A percentile compares a stretch with the other conserved stretches of the same genome.
These are phyloP conservation scores for Gavialis gangeticus DNA, from an alignment of 2,113 vertebrate genomes.

Conservation along the genomic window DNA sequence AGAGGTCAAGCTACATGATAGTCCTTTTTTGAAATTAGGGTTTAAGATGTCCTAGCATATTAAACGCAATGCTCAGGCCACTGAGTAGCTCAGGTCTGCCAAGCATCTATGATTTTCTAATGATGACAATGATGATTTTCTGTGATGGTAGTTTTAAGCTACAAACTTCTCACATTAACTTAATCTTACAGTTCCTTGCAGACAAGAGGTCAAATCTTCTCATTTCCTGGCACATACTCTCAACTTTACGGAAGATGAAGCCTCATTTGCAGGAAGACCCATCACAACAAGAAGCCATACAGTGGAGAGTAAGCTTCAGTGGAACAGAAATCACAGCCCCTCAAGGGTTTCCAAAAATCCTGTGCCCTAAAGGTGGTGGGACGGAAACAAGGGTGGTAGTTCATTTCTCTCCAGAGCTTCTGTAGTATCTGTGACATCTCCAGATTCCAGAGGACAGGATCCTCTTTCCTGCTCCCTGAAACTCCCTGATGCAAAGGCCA, in stretches of 20 bases:
- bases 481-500: background rate
- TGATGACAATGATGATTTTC: too few relatives aligned
- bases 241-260: background rate
- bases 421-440: background rate
- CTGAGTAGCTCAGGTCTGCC: background rate
- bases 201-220: background rate
- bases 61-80: background rate
- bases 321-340: too few relatives aligned
- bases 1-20: background rate
- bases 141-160: background rate
- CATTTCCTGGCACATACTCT: background rate
- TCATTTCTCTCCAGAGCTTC: background rate
- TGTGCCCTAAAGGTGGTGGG: too few relatives aligned
- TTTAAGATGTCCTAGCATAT: background rate
- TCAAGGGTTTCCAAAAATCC: too few relatives aligned
- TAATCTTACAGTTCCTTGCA: background rate
- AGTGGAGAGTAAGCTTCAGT: background rate
- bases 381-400: too few relatives aligned
- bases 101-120: background rate
- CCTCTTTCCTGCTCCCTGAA: fast-evolving
- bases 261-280: background rate
- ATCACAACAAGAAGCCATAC: background rate
- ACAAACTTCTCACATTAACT: background rate
- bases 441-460: background rate
- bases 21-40: background rate